Evolutionary conservation across 2,113 vertebrate species (phyloP).

Genomic region (Rhinopomastus cyanomelas): DNA sequence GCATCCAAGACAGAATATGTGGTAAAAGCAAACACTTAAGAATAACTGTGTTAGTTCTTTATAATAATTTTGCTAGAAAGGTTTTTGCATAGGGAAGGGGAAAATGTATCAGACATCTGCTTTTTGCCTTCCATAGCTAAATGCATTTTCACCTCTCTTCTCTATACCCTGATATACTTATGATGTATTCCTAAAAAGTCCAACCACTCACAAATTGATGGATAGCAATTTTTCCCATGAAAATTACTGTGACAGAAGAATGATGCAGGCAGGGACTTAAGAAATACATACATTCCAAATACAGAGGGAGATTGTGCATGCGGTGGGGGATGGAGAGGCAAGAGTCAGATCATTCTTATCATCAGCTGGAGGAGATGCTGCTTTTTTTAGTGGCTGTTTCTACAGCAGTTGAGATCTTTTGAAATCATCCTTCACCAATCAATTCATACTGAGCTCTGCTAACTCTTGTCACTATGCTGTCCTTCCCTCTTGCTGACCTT

Average conservation of each 20-base stretch:
- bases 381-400: not conserved
- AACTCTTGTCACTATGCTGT: not conserved
- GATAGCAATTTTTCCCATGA: constrained; percentile 35
- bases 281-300: not conserved
- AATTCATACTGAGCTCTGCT: not conserved
- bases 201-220: constrained; percentile 11
- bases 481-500: constrained; percentile 4
- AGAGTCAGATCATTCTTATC: not conserved
- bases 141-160: constrained; percentile 8
- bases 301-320: not conserved
- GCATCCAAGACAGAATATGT: not conserved
- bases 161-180: not conserved
- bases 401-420: not conserved
- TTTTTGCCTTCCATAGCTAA: constrained; percentile 4
- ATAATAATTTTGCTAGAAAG: not conserved
- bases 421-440: not conserved
- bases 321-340: not conserved
- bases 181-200: constrained; percentile 17
- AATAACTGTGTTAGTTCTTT: not conserved
- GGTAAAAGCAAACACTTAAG: not conserved
- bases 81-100: not conserved
- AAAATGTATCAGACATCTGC: not conserved
- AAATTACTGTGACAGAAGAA: constrained; percentile 36
- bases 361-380: not conserved
- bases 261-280: constrained; percentile 5